Percentiles rank a stretch among this genome's conserved stretches.
These are phyloP conservation scores for Zoroaster sp. DNA, from an alignment of 53 echinoderm and acorn worm genomes.

Conservation along the genomic window DNA sequence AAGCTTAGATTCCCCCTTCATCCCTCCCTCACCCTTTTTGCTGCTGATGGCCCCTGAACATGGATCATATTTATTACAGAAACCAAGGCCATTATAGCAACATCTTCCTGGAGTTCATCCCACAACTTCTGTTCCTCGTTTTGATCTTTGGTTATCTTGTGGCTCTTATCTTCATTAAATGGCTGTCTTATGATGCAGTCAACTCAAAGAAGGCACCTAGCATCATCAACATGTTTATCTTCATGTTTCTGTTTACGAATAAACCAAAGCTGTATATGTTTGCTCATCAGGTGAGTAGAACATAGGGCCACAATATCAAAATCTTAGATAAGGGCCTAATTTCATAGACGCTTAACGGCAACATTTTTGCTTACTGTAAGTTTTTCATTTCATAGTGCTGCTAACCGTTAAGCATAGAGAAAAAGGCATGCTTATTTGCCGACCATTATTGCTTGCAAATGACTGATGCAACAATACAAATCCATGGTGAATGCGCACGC, in stretches of 20 bases:
- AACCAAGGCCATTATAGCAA: constrained; percentile 37
- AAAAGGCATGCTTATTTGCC: no score
- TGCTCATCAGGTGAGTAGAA: constrained; percentile 49
- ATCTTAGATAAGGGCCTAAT: no score
- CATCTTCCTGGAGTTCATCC: constrained; percentile 83
- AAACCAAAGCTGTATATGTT: constrained; percentile 35
- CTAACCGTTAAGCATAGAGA: no score
- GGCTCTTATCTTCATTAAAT: constrained; percentile 86
- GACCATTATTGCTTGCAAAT: no score
- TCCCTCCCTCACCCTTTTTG: neutral
- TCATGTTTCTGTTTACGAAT: constrained; percentile 82
- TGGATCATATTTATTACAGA: constrained; percentile 1
- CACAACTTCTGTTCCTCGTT: constrained; percentile 84
- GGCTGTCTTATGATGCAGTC: constrained; percentile 64
- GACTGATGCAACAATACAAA: no score
- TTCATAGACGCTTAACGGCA: no score
- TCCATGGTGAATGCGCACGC: no score
- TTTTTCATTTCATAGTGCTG: no score
- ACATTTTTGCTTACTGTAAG: no score
- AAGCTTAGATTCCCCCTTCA: neutral
- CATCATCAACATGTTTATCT: constrained; percentile 86
- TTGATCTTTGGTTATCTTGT: constrained; percentile 91
- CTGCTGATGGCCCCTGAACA: neutral
- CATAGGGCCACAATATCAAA: no score
- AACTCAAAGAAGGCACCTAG: constrained; percentile 74